Base-by-base conservation (phyloP, 2,888 invertebrate genomes). In the Barypeithes pellucidus region DNA sequence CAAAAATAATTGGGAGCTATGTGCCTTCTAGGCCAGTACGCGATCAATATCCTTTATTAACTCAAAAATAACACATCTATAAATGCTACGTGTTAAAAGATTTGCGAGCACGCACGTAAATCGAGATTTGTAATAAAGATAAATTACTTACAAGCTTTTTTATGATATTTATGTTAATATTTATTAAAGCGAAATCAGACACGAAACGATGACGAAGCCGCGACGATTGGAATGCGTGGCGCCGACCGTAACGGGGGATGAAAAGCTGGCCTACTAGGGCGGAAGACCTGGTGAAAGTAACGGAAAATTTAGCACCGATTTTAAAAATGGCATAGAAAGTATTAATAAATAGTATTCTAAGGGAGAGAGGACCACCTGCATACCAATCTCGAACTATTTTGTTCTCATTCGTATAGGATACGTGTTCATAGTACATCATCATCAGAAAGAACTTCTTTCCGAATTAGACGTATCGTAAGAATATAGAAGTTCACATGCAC, bases 91-190 rank as follows among this genome's bases (percentile, higher is more conserved):
- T 41, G 52, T 57, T 18, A 22, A n/a, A 41, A 47, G 57, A 39
- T 52, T 67, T 22, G 11, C 59, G 57, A 24, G 29, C 67, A 67
- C 59, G 33, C 45, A 66, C 39, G 3, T 50, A 36, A 29, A 20
- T n/a, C 24, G 9, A 41, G 47, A 63, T 57, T 45, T 43, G 24
- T 29, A 57, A 57, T 47, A 65, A 54, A 65, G 72, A 72, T 66
- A 60, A 66, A 61, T 47, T 73, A 73, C 73, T 73, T 73, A 73
- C 73, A 63, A 68, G 62, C 45, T 59, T 43, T n/a, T 43, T 63
- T 67, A 41, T 63, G 60, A 33, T 73, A 63, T 72, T 67, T 68
- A 67, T 73, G 73, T 29, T 62, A 73, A 73, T 67, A 67, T 59
- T 73, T 68, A 63, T 73, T 68, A 66, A 66, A 57, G 45, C 60